phyloP scores from a whole-genome alignment of 2,888 invertebrate genomes.

The Hydroisotoma schaefferi region DNA sequence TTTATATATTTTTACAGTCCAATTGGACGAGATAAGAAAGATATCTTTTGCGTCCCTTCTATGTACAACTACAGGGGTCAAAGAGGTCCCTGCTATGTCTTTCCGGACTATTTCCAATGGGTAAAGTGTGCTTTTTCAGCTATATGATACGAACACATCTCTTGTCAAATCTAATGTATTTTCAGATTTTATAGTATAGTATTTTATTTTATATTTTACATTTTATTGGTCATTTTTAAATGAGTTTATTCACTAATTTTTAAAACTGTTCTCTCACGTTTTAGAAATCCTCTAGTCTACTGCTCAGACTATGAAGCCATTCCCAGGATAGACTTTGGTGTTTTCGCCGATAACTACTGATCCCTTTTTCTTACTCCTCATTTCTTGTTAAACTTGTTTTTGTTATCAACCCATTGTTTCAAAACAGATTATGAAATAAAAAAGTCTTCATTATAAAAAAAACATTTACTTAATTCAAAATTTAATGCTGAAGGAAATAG shows the following conservation, averaged over 20 bases:
- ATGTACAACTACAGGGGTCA: conserved; percentile 49
- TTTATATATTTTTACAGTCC: conserved; percentile 30
- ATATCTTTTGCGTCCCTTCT: conserved; percentile 48
- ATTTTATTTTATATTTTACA: conserved; percentile 3
- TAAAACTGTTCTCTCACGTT: no score
- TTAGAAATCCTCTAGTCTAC: conserved; percentile 45
- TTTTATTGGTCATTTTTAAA: conserved; percentile 1
- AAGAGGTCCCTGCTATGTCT: conserved; percentile 46
- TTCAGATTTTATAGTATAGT: neutral
- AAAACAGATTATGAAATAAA: no score
- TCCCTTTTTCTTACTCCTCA: no score
- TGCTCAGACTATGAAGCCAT: conserved; percentile 42
- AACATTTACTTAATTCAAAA: no score
- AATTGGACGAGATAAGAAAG: conserved; percentile 49
- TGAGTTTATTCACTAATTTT: no score
- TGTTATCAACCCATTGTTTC: no score
- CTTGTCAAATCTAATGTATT: neutral
- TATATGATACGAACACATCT: neutral
- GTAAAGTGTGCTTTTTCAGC: conserved; percentile 38
- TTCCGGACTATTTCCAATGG: conserved; percentile 44
- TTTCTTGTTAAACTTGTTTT: no score
- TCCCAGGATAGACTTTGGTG: conserved; percentile 44
- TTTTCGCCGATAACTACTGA: conserved; percentile 41
- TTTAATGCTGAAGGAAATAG: no score
- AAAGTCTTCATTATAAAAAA: no score